phyloP scores from a whole-genome alignment of 2,888 invertebrate genomes.

The Malachius bipustulatus region DNA sequence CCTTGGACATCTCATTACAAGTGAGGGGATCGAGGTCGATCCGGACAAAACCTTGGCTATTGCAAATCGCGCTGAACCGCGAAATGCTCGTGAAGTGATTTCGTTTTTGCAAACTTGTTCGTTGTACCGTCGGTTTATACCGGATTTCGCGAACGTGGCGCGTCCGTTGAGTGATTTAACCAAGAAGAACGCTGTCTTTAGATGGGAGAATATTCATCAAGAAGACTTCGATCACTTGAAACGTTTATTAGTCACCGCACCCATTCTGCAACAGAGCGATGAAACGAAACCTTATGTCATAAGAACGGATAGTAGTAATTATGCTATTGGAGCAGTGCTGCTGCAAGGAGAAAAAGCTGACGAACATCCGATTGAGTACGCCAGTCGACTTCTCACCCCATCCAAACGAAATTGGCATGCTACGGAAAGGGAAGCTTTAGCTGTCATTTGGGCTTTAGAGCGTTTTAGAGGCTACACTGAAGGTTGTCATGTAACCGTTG shows the following conservation, averaged over 20 bases:
- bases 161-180: slow-evolving; percentile 15
- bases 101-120: slow-evolving; percentile 19
- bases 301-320: slow-evolving; percentile 21
- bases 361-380: slow-evolving; percentile 11
- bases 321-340: slow-evolving; percentile 10
- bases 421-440: slow-evolving; percentile 27
- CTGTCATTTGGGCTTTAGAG: no score
- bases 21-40: slow-evolving; percentile 16
- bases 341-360: slow-evolving; percentile 9
- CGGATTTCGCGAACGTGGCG: slow-evolving; percentile 15
- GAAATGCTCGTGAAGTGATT: slow-evolving; percentile 17
- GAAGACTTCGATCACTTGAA: slow-evolving; percentile 10
- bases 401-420: slow-evolving; percentile 26
- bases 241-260: slow-evolving; percentile 18
- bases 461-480: slow-evolving; percentile 1
- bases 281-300: slow-evolving; percentile 18
- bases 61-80: slow-evolving; percentile 10
- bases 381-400: slow-evolving; percentile 11
- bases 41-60: slow-evolving; percentile 20
- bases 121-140: slow-evolving; percentile 17
- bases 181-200: slow-evolving; percentile 12
- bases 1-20: slow-evolving; percentile 15
- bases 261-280: slow-evolving; percentile 20
- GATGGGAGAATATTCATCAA: no score
- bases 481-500: slow-evolving; percentile 5